Percentiles rank a stretch among this genome's conserved stretches.
Conservation (phyloP, 1,140 invertebrate genomes). For the Coenobita brevimanus region DNA sequence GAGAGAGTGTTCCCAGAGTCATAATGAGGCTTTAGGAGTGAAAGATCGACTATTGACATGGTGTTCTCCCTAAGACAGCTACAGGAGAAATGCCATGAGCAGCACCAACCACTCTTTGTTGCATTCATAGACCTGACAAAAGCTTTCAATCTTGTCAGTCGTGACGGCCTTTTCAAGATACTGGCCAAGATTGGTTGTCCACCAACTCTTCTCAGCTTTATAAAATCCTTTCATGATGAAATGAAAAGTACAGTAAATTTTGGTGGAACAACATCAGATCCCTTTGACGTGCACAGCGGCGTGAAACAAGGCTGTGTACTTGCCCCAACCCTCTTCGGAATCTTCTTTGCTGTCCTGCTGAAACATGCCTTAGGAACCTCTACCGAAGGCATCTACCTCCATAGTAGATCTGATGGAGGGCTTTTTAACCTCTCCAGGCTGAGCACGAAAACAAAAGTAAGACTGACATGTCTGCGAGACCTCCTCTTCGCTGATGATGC, state of each 20-base stretch:
- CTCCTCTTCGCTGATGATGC: neutral
- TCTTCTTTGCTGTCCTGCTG: neutral
- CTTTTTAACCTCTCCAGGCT: neutral
- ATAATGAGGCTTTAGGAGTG: neutral
- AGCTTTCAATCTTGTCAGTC: neutral
- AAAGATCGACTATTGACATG: neutral
- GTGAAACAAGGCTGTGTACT: constrained; percentile 23
- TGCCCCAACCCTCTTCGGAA: neutral
- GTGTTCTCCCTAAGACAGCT: constrained; percentile 7
- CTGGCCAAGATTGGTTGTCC: neutral
- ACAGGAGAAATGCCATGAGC: constrained; percentile 1
- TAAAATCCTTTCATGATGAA: neutral
- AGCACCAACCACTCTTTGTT: neutral
- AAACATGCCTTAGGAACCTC: neutral
- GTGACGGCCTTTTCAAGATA: constrained; percentile 9
- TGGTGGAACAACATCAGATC: neutral
- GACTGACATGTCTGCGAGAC: neutral
- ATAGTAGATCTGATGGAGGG: neutral
- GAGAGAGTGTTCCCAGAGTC: neutral
- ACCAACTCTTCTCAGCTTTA: neutral
- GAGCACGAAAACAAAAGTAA: neutral
- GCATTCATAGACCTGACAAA: constrained; percentile 27
- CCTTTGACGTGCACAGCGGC: constrained; percentile 11
- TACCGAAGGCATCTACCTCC: neutral
- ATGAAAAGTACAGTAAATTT: neutral